Percentiles rank a stretch among this genome's conserved stretches.
Evolutionary conservation across 2,113 vertebrate genomes (phyloP).

Genomic region (Gorsachius goisagi): DNA sequence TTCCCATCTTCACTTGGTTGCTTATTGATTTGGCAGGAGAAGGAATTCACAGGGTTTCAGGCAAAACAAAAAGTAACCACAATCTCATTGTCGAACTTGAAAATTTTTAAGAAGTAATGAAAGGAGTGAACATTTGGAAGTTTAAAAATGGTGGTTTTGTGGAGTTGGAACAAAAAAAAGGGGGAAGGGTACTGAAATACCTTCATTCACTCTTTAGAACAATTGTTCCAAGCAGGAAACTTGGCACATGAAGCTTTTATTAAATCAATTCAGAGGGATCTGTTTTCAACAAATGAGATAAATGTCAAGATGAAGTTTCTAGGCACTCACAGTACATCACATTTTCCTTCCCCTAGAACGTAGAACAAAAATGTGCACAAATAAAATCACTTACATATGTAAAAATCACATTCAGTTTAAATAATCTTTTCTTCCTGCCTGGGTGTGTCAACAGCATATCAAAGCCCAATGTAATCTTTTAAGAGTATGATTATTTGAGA

Average conservation of each 20-base stretch:
- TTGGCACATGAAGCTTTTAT: slow-evolving; percentile 43
- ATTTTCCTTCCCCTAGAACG: slow-evolving; percentile 37
- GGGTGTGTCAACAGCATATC: background rate
- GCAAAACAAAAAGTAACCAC: slow-evolving; percentile 27
- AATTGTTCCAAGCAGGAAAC: slow-evolving; percentile 44
- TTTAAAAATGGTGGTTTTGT: background rate
- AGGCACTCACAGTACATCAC: slow-evolving; percentile 23
- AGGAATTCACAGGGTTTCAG: background rate
- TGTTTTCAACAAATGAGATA: slow-evolving; percentile 62
- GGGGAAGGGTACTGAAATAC: background rate
- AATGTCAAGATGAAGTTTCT: slow-evolving; percentile 50
- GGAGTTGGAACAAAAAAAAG: slow-evolving; percentile 6
- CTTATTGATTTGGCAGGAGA: slow-evolving; percentile 26
- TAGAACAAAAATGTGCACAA: slow-evolving; percentile 34
- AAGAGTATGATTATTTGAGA: slow-evolving; percentile 40
- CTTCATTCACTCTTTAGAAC: slow-evolving; percentile 40
- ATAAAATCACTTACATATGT: slow-evolving; percentile 56
- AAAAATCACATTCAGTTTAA: slow-evolving; percentile 44
- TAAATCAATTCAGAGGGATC: slow-evolving; percentile 53
- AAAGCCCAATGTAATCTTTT: slow-evolving; percentile 39
- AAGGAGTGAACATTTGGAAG: slow-evolving; percentile 15
- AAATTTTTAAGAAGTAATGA: background rate
- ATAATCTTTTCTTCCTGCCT: slow-evolving; percentile 46
- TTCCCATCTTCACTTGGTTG: slow-evolving; percentile 33
- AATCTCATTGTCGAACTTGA: slow-evolving; percentile 36